A percentile compares a stretch with the other conserved stretches of the same genome.
These are phyloP conservation scores for Orussus abietinus DNA, from an alignment of 1,140 invertebrate genomes.

Conservation along the genomic window DNA sequence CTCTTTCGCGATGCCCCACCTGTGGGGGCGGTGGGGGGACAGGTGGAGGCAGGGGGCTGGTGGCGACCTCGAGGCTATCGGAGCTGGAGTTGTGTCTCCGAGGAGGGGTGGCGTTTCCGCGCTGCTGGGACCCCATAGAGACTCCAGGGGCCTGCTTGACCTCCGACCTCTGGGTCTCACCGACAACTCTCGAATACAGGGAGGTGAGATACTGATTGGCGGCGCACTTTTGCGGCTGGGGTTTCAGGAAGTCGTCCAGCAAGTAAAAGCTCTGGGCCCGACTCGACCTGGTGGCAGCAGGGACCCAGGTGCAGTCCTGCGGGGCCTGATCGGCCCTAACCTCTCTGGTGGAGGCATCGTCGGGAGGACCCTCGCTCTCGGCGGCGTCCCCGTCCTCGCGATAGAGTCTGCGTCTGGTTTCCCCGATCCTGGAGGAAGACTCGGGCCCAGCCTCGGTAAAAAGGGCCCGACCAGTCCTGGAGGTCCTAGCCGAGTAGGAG, in stretches of 20 bases:
- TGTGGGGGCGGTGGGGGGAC: constrained; percentile 47
- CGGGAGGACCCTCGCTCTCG: constrained; percentile 27
- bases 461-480: too few species aligned
- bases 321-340: too few species aligned
- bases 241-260: constrained; percentile 54
- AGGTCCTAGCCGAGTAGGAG: too few species aligned
- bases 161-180: constrained; percentile 22
- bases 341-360: too few species aligned
- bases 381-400: constrained; percentile 20
- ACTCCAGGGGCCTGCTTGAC: constrained; percentile 19
- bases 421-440: constrained; percentile 9
- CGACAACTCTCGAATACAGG: constrained; percentile 14
- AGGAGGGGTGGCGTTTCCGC: constrained; percentile 47
- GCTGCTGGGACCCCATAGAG: neutral
- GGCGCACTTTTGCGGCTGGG: constrained; percentile 43
- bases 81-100: constrained; percentile 50
- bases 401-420: too few species aligned
- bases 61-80: constrained; percentile 49
- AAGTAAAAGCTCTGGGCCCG: constrained; percentile 55
- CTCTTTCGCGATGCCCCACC: constrained; percentile 25
- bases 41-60: constrained; percentile 49
- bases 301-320: too few species aligned
- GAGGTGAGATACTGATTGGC: constrained; percentile 38
- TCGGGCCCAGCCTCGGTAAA: constrained; percentile 10
- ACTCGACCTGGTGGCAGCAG: constrained; percentile 38